Evolutionary conservation across 1,140 invertebrate species (phyloP).

Genomic region (Gryllus bimaculatus): DNA sequence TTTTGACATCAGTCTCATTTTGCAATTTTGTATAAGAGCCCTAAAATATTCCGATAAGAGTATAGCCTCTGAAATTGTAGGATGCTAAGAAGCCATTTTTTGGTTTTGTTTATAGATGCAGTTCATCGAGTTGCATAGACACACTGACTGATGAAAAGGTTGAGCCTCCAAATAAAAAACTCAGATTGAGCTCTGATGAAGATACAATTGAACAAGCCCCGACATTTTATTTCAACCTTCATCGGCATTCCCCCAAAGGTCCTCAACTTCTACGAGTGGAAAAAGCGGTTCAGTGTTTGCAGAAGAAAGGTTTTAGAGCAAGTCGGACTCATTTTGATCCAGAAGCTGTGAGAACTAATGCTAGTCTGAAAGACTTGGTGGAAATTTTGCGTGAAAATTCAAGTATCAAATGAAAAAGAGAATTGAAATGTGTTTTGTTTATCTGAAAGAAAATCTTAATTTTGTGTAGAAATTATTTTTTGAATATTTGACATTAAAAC

Average conservation of each 20-base stretch:
- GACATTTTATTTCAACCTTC: conserved; percentile 33
- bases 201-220: conserved; percentile 19
- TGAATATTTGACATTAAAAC: too few relatives aligned
- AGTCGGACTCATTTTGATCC: conserved; percentile 36
- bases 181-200: background rate
- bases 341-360: conserved; percentile 33
- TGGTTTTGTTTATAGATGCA: too few relatives aligned
- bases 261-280: conserved; percentile 29
- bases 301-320: conserved; percentile 29
- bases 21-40: too few relatives aligned
- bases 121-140: too few relatives aligned
- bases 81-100: too few relatives aligned
- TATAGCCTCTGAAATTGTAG: too few relatives aligned
- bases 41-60: too few relatives aligned
- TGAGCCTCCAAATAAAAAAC: background rate
- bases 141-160: too few relatives aligned
- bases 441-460: too few relatives aligned
- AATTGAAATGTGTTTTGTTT: background rate
- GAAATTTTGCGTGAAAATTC: background rate
- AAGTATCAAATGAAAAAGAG: background rate
- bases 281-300: conserved; percentile 29
- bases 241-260: conserved; percentile 30
- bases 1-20: too few relatives aligned
- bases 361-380: conserved; percentile 22
- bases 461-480: too few relatives aligned